Evolutionary conservation across 2,888 invertebrate species (phyloP), one percentile per base, ranked within the genome.

Genomic region (Pristionchus fissidentatus): DNA sequence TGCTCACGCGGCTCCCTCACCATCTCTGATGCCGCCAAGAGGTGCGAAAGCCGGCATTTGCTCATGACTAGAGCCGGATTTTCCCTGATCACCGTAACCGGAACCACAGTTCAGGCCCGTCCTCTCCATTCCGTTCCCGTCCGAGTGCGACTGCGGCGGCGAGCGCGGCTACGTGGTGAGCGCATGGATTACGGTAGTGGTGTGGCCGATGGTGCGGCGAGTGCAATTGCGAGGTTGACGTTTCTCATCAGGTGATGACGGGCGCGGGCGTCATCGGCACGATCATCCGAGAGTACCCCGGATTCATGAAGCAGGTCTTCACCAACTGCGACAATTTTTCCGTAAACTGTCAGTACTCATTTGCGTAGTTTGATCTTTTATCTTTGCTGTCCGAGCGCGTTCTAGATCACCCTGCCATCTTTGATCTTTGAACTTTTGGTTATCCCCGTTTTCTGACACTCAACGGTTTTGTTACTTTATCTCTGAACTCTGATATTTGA

Each of bases 261-360:
- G 70, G 70, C 70, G 29, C 38, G 38, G 41, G 22, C 10, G 5
- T 7, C 1, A 41, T 70, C n/a, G 70, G 70, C 70, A 7, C 41
- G n/a, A 41, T 70, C 70, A 43, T 26, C 41, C 70, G 70, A 38
- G 43, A 70, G 70, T 70, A 70, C 41, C 70, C 70, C 70, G 70
- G 70, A 38, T 70, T 70, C 70, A 70, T 70, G 70, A 70, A 70
- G 70, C 1, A 22, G n/a, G 41, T 26, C 41, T 70, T 70, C 70
- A 70, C 70, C 70, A 70, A 22, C n/a, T 70, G 70, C 70, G 70
- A 70, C 70, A 70, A 70, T 41, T 70, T 70, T 41, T 38, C 70
- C 10, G 7, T 41, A 38, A n/a, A 43, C 41, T 70, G 70, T 70
- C 5, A 35, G 70, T n/a, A n/a, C n/a, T n/a, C n/a, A n/a, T n/a